Base-by-base conservation (phyloP, 2,113 vertebrate genomes). In the Anas platyrhynchos region DNA sequence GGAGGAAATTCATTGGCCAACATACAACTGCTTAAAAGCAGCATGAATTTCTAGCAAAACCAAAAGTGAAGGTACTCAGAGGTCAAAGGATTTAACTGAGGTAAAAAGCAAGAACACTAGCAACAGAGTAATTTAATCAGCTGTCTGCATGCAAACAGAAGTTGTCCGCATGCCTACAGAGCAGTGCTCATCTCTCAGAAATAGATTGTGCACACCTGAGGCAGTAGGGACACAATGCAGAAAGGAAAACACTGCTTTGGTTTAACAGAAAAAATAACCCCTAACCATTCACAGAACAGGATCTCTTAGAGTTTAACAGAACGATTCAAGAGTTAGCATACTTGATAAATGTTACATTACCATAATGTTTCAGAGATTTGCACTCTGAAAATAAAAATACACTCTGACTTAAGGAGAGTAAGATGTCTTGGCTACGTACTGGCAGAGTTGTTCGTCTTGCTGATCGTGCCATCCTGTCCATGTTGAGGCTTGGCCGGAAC, bases 401-500 rank as follows among this genome's bases (percentile, higher is more conserved):
- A 1, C 44, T 88, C 25, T 68, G 81, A 66, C 7, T 52, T 14
- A 3, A 32, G 59, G 14, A 72, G 62, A 48, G 13, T 0, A 23
- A 48, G 50, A 2, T 21, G 72, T 36, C 31, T 27, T 25, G 55
- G 31, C 16, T 88, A 97, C 99, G 4, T 96, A 99, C 99, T 6
- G 99, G 99, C 52, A 99, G 94, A 44, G 98, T 98, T 12, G 98
- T 92, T 91, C 99, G 97, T 34, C 65, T n/a, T 0, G 99, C 98
- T 5, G 99, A 99, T 2, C 97, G 97, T 1, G 93, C 68, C 99
- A 99, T 99, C 82, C 99, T 97, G 6, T 97, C 97, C 98, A 99
- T 99, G 97, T 99, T 99, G 68, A 99, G 98, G 71, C 97, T 72
- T 2, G 99, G 99, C 32, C 99, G 98, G 96, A 99, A 99, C 48